phyloP scores from a whole-genome alignment of 2,888 invertebrate species.

The Melikaiella ostensackeni region DNA sequence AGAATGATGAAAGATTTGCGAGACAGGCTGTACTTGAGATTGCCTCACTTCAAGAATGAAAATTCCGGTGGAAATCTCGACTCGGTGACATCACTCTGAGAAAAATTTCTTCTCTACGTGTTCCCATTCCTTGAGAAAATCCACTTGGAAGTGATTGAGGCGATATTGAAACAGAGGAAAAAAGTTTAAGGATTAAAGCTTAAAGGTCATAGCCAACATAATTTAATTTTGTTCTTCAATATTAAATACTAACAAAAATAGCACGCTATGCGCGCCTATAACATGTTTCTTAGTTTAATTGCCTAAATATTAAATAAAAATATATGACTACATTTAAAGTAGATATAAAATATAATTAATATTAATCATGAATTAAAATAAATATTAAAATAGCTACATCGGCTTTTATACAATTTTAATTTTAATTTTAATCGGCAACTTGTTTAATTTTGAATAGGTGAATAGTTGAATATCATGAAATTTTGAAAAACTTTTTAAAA shows the following conservation, averaged over 20 bases:
- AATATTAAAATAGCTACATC: too few relatives aligned
- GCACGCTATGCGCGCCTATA: too few relatives aligned
- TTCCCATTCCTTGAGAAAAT: conserved; percentile 8
- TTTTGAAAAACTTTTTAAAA: too few relatives aligned
- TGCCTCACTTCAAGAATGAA: conserved; percentile 15
- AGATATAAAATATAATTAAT: too few relatives aligned
- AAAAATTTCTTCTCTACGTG: background rate
- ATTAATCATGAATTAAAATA: too few relatives aligned
- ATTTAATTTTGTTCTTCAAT: background rate
- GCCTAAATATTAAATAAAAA: too few relatives aligned
- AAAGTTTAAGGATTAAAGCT: background rate
- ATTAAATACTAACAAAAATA: background rate
- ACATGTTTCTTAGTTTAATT: too few relatives aligned
- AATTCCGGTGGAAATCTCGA: conserved; percentile 12
- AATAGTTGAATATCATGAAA: too few relatives aligned
- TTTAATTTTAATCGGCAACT: too few relatives aligned
- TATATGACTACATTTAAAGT: too few relatives aligned
- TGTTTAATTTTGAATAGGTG: too few relatives aligned
- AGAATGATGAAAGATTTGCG: conserved; percentile 34
- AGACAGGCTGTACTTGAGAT: conserved; percentile 15
- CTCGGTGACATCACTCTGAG: background rate
- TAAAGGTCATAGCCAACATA: background rate
- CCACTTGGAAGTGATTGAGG: background rate
- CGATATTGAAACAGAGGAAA: background rate
- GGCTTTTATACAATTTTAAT: too few relatives aligned